Evolutionary conservation across 2,113 vertebrate species (phyloP), one percentile per base, ranked within the genome.

Genomic region (Pomatostomus ruficeps): DNA sequence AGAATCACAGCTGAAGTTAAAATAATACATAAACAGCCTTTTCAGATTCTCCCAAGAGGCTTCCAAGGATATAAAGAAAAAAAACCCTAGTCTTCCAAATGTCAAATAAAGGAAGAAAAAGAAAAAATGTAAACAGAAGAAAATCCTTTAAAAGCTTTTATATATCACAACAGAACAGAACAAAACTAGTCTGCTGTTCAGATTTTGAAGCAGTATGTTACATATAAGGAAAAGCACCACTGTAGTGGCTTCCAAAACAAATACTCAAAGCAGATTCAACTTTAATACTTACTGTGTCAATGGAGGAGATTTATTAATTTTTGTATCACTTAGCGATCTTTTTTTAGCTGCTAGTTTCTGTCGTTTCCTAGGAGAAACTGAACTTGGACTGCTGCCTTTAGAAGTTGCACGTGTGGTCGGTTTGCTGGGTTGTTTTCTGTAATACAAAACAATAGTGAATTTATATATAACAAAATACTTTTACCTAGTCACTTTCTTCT

Each of bases 371-470:
- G 96, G 88, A 96, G 98, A 96, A 91, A 95, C 43, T 91, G 96
- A 88, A 80, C 95, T 96, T 93, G 97, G 95, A 85, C 92, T 98
- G 89, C 95, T 96, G 81, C 97, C 93, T 95, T 98, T 98, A 82
- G 97, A 97, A 74, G 98, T 46, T 35, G 98, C 98, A 85, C 96
- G 93, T 77, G 98, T 97, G 51, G 98, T 97, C 81, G 98, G 98
- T 91, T 98, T 98, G 91, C 96, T 97, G 43, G 93, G 92, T 72
- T 97, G 97, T 95, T 98, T 98, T 95, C 98, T 98, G 96, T 89
- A 96, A 97, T 12, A 91, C 45, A 66, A 36, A 92, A 88, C 31
- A 83, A 73, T 70, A 21, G 92, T 62, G 51, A 85, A 85, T 83
- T 51, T 62, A 68, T 61, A 74, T 33, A 29, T 42, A 89, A 77